Percentiles rank a stretch among this genome's conserved stretches.
These are phyloP conservation scores for Ophioninae sp. DNA, from an alignment of 2,888 invertebrate species.

Conservation along the genomic window DNA sequence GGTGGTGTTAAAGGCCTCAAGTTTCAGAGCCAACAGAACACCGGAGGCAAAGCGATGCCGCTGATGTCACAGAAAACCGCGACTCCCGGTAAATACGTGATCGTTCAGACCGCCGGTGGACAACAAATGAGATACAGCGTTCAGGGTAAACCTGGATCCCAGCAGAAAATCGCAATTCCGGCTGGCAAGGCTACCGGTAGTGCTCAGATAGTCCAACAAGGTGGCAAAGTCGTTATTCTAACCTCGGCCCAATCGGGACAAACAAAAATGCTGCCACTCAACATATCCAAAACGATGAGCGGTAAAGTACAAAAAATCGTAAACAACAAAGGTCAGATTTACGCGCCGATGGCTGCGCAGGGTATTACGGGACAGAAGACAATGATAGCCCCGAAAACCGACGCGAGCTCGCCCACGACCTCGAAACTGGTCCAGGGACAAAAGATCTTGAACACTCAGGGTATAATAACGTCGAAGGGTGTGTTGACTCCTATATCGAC, in stretches of 20 bases:
- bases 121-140: conserved; percentile 76
- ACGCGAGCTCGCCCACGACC: conserved; percentile 73
- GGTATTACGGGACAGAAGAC: conserved; percentile 69
- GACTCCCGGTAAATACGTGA: conserved; percentile 76
- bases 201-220: conserved; percentile 77
- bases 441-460: conserved; percentile 77
- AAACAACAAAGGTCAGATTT: conserved; percentile 84
- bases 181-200: conserved; percentile 71
- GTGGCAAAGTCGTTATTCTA: conserved; percentile 78
- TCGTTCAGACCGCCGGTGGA: conserved; percentile 76
- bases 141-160: conserved; percentile 71
- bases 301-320: conserved; percentile 83
- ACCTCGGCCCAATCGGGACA: conserved; percentile 75
- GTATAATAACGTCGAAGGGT: conserved; percentile 76
- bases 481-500: conserved; percentile 80
- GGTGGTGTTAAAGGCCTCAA: conserved; percentile 75
- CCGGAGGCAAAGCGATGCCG: conserved; percentile 67
- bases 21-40: conserved; percentile 69
- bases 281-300: conserved; percentile 79
- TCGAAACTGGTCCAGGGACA: conserved; percentile 80
- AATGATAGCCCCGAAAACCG: conserved; percentile 76
- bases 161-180: conserved; percentile 73
- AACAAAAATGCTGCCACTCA: conserved; percentile 75
- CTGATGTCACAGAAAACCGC: conserved; percentile 71
- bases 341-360: conserved; percentile 73